These are phyloP conservation scores for Pogona vitticeps DNA, from an alignment of 2,113 vertebrate species.

Conservation along the genomic window DNA sequence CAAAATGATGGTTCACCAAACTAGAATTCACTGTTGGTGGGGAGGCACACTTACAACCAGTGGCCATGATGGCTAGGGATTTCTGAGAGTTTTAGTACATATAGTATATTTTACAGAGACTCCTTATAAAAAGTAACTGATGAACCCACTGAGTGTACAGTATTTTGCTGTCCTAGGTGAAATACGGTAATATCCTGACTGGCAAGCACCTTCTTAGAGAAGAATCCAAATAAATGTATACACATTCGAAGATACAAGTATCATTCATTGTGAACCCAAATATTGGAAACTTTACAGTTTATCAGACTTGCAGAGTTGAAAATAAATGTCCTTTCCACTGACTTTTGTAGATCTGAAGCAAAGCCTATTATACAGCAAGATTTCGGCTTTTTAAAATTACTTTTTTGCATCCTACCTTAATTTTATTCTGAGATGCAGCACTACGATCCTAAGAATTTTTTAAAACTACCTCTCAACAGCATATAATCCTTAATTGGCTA, in stretches of 20 bases:
- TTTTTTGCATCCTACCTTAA: constrained; percentile 7
- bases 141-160: background rate
- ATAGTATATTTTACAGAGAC: background rate
- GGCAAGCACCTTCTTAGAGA: background rate
- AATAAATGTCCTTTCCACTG: background rate
- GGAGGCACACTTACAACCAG: background rate
- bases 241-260: background rate
- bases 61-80: no score
- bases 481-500: background rate
- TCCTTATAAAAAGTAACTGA: background rate
- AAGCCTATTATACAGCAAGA: background rate
- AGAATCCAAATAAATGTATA: background rate
- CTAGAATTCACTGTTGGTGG: background rate
- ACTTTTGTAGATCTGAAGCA: background rate
- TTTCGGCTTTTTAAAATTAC: background rate
- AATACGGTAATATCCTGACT: background rate
- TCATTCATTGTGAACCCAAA: background rate
- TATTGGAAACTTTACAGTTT: background rate
- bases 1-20: background rate
- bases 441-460: background rate
- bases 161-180: background rate
- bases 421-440: background rate
- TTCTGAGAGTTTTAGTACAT: no score
- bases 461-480: constrained; percentile 15
- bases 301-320: no score